Evolutionary conservation across 1,140 invertebrate genomes (phyloP).

Genomic region (Drosophila elegans): DNA sequence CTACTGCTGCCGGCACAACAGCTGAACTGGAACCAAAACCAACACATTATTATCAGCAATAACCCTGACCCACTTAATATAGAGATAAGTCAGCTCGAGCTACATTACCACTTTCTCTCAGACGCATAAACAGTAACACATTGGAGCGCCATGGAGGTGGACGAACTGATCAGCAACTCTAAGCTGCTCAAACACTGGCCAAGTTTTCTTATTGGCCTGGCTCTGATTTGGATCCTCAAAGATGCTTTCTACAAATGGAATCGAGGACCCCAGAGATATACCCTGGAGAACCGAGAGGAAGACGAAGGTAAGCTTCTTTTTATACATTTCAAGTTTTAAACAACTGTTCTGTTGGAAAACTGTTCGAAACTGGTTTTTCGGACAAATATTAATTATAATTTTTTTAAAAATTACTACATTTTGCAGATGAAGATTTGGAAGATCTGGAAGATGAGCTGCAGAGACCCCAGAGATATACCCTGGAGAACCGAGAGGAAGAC

Average conservation of each 20-base stretch:
- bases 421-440: slow-evolving; percentile 18
- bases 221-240: slow-evolving; percentile 24
- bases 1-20: slow-evolving; percentile 26
- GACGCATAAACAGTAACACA: slow-evolving; percentile 7
- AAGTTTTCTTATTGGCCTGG: slow-evolving; percentile 29
- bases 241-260: slow-evolving; percentile 3
- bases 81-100: slow-evolving; percentile 19
- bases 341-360: too few species aligned
- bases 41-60: slow-evolving; percentile 14
- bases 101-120: slow-evolving; percentile 15
- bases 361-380: not conserved
- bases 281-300: slow-evolving; percentile 32
- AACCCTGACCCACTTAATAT: slow-evolving; percentile 51
- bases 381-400: too few species aligned
- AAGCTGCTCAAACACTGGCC: slow-evolving; percentile 63
- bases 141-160: slow-evolving; percentile 40
- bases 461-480: not conserved
- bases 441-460: slow-evolving; percentile 64
- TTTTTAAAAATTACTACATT: too few species aligned
- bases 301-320: slow-evolving; percentile 32
- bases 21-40: not conserved
- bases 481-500: slow-evolving; percentile 32
- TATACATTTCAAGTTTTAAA: not conserved
- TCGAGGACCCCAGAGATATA: not conserved
- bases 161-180: slow-evolving; percentile 48